Conservation (phyloP, 2,113 vertebrate genomes). For the Mirza zaza region DNA sequence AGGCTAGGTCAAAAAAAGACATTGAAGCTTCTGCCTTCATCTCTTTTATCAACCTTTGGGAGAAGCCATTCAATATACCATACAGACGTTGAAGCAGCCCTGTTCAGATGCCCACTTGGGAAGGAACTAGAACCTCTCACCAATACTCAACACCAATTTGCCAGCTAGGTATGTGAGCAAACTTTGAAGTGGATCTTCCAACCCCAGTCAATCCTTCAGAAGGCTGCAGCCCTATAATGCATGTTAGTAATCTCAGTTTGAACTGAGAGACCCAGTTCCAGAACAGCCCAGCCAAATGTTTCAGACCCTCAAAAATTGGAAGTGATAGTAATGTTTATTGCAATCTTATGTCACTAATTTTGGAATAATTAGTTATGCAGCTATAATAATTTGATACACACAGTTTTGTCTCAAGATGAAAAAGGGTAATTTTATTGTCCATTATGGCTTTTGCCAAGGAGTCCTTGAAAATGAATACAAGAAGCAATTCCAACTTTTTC, state of each 20-base stretch:
- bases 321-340: neutral
- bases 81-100: neutral
- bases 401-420: neutral
- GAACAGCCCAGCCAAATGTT: neutral
- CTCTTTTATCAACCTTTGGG: neutral
- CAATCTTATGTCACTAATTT: neutral
- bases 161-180: neutral
- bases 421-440: neutral
- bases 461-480: neutral
- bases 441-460: neutral
- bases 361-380: neutral
- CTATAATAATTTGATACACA: neutral
- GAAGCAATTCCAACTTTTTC: neutral
- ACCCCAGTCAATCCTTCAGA: neutral
- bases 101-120: neutral
- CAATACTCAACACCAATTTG: neutral
- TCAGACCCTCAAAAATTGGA: neutral
- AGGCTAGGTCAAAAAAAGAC: neutral
- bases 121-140: neutral
- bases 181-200: neutral
- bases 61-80: neutral
- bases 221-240: neutral
- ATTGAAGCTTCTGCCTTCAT: neutral
- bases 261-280: neutral
- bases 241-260: neutral